Base-by-base conservation (phyloP, 1,140 invertebrate genomes). In the Sweltsa coloradensis region DNA sequence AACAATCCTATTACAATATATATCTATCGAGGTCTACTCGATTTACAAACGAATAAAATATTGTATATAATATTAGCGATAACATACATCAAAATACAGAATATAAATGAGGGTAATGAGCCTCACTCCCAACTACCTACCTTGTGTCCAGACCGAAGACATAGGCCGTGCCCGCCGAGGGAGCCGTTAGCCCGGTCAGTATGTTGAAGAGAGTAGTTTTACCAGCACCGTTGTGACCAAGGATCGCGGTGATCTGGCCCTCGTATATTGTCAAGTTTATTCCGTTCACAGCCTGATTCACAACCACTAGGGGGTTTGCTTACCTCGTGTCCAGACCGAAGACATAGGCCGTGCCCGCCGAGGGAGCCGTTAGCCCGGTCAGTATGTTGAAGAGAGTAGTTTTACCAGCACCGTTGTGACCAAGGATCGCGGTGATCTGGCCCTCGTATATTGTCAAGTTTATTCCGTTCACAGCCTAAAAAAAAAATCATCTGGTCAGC, bases 201-300 rank as follows among this genome's bases (percentile, higher is more conserved):
- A 94, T 87, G 55, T 89, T 89, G 58, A 90, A 85, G 1, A 89
- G 63, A 0, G 85, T 89, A 1, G 85, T 87, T 65, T 89, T 90
- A 2, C 86, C 86, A 2, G 90, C 89, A 0, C 89, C 89, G 62
- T 93, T 93, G 59, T 91, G 89, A 0, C 89, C 90, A 31, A 95
- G 66, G 36, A 95, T 73, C 4, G 82, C 82, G 3, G 89, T 92
- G 49, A 95, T 87, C 63, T 89, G 83, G 6, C 78, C 78, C 61
- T 85, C 79, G 58, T 85, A 88, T 39, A 89, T 81, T 47, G 80
- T 79, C 9, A 88, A 62, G 58, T 76, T 74, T 67, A 77, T 68
- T 51, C 50, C 71, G n/a, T n/a, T n/a, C n/a, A n/a, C n/a, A n/a
- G n/a, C n/a, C n/a, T n/a, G n/a, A n/a, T n/a, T 7, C 18, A 13